Percentiles rank a stretch among this genome's conserved stretches.
These are phyloP conservation scores for Fissipunctia ypsillon DNA, from an alignment of 2,888 invertebrate genomes.

Conservation along the genomic window DNA sequence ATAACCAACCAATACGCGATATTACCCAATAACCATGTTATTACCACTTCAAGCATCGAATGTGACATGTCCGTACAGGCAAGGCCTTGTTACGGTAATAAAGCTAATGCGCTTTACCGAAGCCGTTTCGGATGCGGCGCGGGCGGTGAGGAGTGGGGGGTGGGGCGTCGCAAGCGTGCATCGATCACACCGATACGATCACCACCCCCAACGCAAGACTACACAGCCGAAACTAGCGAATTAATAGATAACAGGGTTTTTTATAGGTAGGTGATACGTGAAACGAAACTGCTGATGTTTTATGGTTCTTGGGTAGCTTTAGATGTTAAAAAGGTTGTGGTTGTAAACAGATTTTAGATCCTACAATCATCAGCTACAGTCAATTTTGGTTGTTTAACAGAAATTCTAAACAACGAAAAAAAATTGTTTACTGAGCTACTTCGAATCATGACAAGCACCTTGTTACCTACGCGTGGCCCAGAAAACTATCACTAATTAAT, in stretches of 20 bases:
- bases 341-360: not conserved
- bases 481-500: constrained; percentile 50
- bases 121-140: constrained; percentile 66
- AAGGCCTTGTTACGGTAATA: constrained; percentile 70
- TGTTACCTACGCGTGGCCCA: not conserved
- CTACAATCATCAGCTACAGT: not conserved
- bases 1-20: not conserved
- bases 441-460: not conserved
- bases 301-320: not conserved
- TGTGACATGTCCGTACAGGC: constrained; percentile 53
- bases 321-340: not conserved
- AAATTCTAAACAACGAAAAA: not conserved
- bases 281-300: constrained; percentile 21
- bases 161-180: constrained; percentile 69
- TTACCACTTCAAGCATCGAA: constrained; percentile 37
- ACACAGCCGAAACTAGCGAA: constrained; percentile 67
- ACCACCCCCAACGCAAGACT: constrained; percentile 69
- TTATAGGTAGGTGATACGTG: constrained; percentile 43
- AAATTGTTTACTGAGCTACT: too few relatives aligned
- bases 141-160: constrained; percentile 35
- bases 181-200: constrained; percentile 76
- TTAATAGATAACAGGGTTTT: constrained; percentile 66
- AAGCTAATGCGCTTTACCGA: constrained; percentile 75
- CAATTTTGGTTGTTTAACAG: too few relatives aligned
- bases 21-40: constrained; percentile 28